A percentile compares a stretch with the other conserved stretches of the same genome.
These are phyloP conservation scores for Caenorhabditis becei DNA, from an alignment of 2,888 invertebrate genomes.

Conservation along the genomic window DNA sequence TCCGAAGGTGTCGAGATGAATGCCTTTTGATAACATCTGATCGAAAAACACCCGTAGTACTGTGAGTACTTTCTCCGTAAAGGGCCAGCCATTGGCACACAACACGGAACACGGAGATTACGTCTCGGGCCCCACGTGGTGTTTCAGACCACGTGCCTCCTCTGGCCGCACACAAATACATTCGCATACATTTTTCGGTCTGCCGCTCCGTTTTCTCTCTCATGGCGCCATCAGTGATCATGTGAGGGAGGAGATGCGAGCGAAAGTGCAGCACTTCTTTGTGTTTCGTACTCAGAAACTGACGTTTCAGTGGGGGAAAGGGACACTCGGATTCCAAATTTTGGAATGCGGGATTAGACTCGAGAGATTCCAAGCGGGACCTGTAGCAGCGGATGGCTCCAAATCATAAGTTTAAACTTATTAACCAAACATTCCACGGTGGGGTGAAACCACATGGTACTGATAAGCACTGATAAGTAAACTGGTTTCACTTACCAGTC, in stretches of 20 bases:
- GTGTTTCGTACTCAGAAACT: too few relatives aligned
- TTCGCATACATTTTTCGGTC: slow-evolving; percentile 41
- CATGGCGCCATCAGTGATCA: slow-evolving; percentile 57
- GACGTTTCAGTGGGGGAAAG: too few relatives aligned
- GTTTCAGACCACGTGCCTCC: slow-evolving; percentile 54
- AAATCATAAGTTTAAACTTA: neutral
- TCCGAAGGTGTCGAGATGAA: too few relatives aligned
- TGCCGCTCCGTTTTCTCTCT: slow-evolving; percentile 34
- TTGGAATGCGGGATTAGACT: too few relatives aligned
- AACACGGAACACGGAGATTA: slow-evolving; percentile 43
- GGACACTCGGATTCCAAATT: too few relatives aligned
- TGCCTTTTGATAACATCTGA: slow-evolving; percentile 4
- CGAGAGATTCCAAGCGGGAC: too few relatives aligned
- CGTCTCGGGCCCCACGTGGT: slow-evolving; percentile 42
- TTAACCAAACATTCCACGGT: too few relatives aligned
- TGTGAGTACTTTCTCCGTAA: slow-evolving; percentile 13
- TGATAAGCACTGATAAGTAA: neutral
- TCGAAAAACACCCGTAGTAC: slow-evolving; percentile 26
- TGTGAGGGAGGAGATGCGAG: slow-evolving; percentile 30
- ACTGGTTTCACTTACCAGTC: neutral
- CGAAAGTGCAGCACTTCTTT: slow-evolving; percentile 7
- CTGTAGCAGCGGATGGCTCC: too few relatives aligned
- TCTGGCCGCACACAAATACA: slow-evolving; percentile 22
- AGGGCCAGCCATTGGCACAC: neutral
- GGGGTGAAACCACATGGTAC: neutral